These are phyloP conservation scores for Gryllus bimaculatus DNA, from an alignment of 1,140 invertebrate species.

Conservation along the genomic window DNA sequence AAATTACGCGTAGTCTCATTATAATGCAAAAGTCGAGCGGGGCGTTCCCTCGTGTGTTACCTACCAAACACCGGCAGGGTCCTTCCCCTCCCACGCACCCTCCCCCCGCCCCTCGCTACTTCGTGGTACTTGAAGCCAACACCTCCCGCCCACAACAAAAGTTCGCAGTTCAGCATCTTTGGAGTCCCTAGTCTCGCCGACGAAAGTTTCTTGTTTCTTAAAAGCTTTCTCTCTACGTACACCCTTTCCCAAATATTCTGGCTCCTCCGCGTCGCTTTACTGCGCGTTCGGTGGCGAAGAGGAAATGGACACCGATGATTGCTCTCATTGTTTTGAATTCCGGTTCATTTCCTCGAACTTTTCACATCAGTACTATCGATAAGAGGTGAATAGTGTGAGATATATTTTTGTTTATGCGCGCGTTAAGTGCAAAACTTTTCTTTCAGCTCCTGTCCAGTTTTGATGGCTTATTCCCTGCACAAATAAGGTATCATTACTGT, in stretches of 20 bases:
- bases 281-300: no score
- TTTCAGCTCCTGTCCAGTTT: no score
- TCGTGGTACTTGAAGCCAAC: not conserved
- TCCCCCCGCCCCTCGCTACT: not conserved
- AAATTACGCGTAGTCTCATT: conserved; percentile 19
- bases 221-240: not conserved
- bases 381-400: no score
- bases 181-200: not conserved
- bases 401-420: no score
- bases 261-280: not conserved
- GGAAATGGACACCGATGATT: no score
- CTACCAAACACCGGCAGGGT: not conserved
- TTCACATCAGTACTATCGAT: no score
- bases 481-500: no score
- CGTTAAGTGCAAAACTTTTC: no score
- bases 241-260: not conserved
- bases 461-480: no score
- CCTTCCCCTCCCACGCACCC: not conserved
- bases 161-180: not conserved
- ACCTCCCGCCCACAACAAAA: not conserved
- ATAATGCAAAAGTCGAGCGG: conserved; percentile 14
- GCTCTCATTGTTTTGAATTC: no score
- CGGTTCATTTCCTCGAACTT: no score
- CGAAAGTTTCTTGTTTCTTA: not conserved
- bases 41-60: not conserved